Base-by-base conservation (phyloP, 2,888 invertebrate species). In the Drosophila mimica region DNA sequence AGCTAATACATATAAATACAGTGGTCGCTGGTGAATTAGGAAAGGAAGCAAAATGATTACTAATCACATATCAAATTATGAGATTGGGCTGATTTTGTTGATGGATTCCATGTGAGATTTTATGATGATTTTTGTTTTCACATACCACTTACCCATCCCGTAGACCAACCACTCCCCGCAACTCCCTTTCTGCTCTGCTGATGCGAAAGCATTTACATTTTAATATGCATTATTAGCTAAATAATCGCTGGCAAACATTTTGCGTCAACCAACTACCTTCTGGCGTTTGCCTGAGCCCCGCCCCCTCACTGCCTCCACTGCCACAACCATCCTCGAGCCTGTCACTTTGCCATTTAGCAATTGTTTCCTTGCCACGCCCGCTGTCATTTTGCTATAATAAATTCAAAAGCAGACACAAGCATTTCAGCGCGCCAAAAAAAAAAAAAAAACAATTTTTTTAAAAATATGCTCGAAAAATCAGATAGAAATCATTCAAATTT, bases 151-250 rank as follows among this genome's bases (percentile, higher is more conserved):
- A 20, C 13, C 17, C 48, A 49, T 8, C 17, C 17, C 48, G 28
- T 9, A 5, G n/a, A 30, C n/a, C 49, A 17, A 28, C 28, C 28
- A 6, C 28, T 17, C 28, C 51, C 31, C 34, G 25, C 25, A 25
- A 25, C 8, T 46, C 53, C 30, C 4, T 9, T 20, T 2, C 33
- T 1, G 11, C 7, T 48, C 6, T 4, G 9, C 17, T 11, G 62
- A 75, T 68, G 64, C 13, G 28, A 11, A n/a, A 30, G 20, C 70
- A 80, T 78, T 82, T 70, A 72, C 74, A 84, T 87, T 84, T 84
- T 82, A 84, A 85, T 84, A 76, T 85, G 75, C 82, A 68, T 82
- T 88, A 85, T 85, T 84, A 81, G 83, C 76, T 60, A 75, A 79
- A 83, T 85, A 84, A 84, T 84, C 78, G 87, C 74, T 81, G 67